A percentile compares a stretch with the other conserved stretches of the same genome.
Evolutionary conservation across 2,113 vertebrate species (phyloP).

Genomic region (Numida meleagris): DNA sequence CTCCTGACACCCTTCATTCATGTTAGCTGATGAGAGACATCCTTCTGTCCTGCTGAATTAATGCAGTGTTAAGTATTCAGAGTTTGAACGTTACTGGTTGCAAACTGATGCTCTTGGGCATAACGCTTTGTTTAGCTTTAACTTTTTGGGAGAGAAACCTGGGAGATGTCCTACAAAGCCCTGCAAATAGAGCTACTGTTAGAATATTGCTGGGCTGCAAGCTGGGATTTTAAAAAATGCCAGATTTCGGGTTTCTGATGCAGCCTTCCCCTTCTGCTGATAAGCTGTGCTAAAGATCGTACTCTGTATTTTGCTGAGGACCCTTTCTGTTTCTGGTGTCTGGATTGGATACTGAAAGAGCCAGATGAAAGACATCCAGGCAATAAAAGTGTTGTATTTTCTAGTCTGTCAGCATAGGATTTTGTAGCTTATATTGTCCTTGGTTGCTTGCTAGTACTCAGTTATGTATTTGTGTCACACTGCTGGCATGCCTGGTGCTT

Average conservation of each 20-base stretch:
- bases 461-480: not conserved
- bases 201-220: not conserved
- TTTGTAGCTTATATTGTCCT: not conserved
- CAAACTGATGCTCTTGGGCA: not conserved
- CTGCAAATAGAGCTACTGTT: not conserved
- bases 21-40: not conserved
- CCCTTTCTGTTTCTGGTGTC: not conserved
- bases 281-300: not conserved
- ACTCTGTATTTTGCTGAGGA: not conserved
- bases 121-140: constrained; percentile 42
- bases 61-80: not conserved
- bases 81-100: constrained; percentile 43
- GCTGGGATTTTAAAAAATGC: not conserved
- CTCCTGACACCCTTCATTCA: not conserved
- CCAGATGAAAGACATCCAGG: not conserved
- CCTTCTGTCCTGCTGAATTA: constrained; percentile 4
- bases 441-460: not conserved
- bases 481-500: not conserved
- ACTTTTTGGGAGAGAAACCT: not conserved
- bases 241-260: not conserved
- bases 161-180: constrained; percentile 23
- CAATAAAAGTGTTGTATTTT: not conserved
- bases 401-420: not conserved
- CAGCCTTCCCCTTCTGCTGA: not conserved
- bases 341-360: not conserved